Conservation (phyloP, 2,113 vertebrate genomes). For the Chaetops frenatus region DNA sequence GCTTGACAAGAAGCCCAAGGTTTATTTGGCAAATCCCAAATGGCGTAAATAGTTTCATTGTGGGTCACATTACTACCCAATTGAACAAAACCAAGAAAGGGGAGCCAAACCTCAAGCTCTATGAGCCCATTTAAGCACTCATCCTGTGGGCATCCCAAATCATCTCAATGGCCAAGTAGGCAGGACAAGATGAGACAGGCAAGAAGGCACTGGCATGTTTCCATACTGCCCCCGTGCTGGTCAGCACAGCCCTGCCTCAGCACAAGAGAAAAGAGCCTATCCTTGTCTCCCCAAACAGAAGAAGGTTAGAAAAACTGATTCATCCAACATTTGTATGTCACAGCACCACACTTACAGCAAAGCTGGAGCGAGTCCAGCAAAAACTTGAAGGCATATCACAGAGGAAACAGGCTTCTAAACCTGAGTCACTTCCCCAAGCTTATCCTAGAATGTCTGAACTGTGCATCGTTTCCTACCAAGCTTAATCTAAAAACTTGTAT, state of each 20-base stretch:
- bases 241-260: neutral
- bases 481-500: neutral
- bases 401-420: neutral
- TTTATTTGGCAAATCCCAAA: constrained; percentile 33
- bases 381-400: neutral
- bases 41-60: neutral
- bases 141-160: constrained; percentile 8
- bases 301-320: neutral
- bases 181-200: neutral
- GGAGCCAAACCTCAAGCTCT: constrained; percentile 51
- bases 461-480: neutral
- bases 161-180: neutral
- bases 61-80: neutral
- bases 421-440: neutral
- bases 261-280: neutral
- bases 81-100: neutral
- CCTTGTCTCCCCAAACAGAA: neutral
- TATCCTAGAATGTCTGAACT: neutral
- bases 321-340: neutral
- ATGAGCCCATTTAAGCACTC: neutral
- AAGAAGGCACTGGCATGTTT: neutral
- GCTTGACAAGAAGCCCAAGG: constrained; percentile 8
- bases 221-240: neutral
- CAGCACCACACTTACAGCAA: neutral
- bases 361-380: neutral